Base-by-base conservation (phyloP, 2,113 vertebrate genomes). In the Pontoporia blainvillei region DNA sequence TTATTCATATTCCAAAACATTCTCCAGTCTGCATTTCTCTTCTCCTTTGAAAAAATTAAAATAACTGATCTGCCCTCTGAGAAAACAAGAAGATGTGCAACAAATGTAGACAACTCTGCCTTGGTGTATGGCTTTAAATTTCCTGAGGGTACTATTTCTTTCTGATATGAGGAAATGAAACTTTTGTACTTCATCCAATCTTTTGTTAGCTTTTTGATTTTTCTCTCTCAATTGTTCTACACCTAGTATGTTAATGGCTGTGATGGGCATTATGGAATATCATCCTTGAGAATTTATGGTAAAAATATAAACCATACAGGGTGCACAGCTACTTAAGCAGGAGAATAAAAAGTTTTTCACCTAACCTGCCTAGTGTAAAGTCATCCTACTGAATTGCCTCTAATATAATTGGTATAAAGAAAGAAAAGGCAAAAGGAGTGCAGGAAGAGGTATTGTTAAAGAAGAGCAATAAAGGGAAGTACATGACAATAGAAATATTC, bases 401-500 rank as follows among this genome's bases (percentile, higher is more conserved):
- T 64, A 49, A 84, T 83, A 31, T 96, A 85, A 92, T 81, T 93
- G 86, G 57, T 86, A 44, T 41, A 85, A 86, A 64, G 62, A 86
- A 94, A 94, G 57, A 72, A 44, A 94, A 96, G 20, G 79, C 52
- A 54, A 57, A 81, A 69, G 36, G 39, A 67, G 25, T 76, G 46
- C 14, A 14, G 39, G 14, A 31, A 94, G 27, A 57, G 25, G 64
- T 36, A 90, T 90, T 94, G 13, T 93, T 95, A 64, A 94, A 41
- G 9, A 83, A 89, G 49, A 92, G 25, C 57, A 97, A 95, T 49
- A 93, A 95, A 92, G 31, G 34, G 20, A 86, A 92, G 75, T 87
- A 13, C 21, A 67, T 91, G 75, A 96, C 91, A 97, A 95, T 96
- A 84, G 95, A 96, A 85, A 96, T 97, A 96, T 62, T 52, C 64